phyloP scores from a whole-genome alignment of 2,113 vertebrate species.

The Leptosomus discolor region DNA sequence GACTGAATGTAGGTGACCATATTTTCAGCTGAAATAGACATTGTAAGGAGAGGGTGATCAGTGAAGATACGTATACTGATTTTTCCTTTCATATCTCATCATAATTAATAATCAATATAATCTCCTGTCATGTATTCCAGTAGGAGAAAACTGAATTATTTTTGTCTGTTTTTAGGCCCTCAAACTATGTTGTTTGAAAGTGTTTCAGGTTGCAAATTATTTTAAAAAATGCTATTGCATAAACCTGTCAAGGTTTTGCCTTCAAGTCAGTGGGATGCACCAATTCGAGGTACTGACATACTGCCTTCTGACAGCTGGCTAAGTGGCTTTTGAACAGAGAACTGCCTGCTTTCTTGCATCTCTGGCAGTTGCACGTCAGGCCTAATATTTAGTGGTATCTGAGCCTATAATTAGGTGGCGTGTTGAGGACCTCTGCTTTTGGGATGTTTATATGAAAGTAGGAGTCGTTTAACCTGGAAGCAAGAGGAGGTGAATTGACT shows the following conservation, averaged over 20 bases:
- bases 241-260: background rate
- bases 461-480: background rate
- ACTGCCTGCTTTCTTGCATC: background rate
- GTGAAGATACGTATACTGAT: background rate
- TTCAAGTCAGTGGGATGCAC: background rate
- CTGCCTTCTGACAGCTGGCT: background rate
- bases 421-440: background rate
- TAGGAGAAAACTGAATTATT: background rate
- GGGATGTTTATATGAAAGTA: background rate
- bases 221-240: background rate
- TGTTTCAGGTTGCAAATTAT: background rate
- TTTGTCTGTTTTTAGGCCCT: background rate
- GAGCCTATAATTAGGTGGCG: background rate
- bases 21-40: background rate
- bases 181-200: background rate
- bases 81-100: background rate
- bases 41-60: background rate
- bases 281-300: background rate
- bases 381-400: background rate
- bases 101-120: background rate
- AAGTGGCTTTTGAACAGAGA: background rate
- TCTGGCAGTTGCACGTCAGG: background rate
- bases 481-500: background rate
- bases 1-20: background rate
- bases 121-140: background rate